Evolutionary conservation across 2,113 vertebrate genomes (phyloP), one percentile per base, ranked within the genome.

Genomic region (Cinclus mexicanus): DNA sequence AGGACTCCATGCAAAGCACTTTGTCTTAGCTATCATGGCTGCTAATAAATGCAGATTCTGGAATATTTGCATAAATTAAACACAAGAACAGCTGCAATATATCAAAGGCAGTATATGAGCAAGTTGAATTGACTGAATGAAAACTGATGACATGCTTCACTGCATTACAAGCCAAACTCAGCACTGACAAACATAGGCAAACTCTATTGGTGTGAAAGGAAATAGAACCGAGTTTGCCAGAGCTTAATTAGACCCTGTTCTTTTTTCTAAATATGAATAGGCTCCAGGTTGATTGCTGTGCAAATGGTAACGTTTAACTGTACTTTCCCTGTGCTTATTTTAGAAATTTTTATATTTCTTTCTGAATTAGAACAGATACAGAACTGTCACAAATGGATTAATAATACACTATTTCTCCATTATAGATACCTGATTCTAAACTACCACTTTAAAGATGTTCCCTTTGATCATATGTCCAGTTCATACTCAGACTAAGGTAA

Each of bases 51-150:
- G 95, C 81, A 86, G 75, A 83, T 90, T 89, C 76, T 90, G 63
- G 72, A 86, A 78, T 81, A 92, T 93, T 75, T 96, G 87, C 95
- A 96, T 97, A 89, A 92, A 96, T 93, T 78, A 90, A 90, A 90
- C 80, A 93, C 69, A 90, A 81, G 93, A 90, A 70, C 96, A 97
- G 95, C 96, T 97, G 96, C 93, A 93, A 87, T 92, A 89, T 37
- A 89, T 97, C 89, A 94, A 96, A 96, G 79, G 94, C 72, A 91
- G 55, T 91, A 75, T 70, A 96, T 39, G 81, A 96, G 94, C 72
- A 59, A 67, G 83, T 90, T 90, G 91, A 96, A 89, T 71, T 2
- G 33, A 87, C 44, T 95, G 91, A 97, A 94, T 96, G 93, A 94
- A 93, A 92, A 87, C 56, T 96, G 94, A 94, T 96, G 95, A 95